Evolutionary conservation across 2,113 vertebrate genomes (phyloP).

Genomic region (Dipodomys merriami): DNA sequence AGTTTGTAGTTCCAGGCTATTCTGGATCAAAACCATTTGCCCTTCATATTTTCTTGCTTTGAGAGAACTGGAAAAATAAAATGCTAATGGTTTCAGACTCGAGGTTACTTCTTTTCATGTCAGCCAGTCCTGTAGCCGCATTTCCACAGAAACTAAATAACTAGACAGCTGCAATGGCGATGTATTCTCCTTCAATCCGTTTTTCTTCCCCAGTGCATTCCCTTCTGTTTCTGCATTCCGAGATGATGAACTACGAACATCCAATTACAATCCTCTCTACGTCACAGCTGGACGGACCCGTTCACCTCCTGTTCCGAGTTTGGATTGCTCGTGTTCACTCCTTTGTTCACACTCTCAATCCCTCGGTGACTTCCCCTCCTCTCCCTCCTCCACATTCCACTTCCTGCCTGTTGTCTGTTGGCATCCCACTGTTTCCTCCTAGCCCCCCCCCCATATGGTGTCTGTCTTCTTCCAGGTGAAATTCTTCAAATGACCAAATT

Average conservation of each 20-base stretch:
- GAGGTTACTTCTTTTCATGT: slow-evolving; percentile 11
- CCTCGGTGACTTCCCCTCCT: neutral
- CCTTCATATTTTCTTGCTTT: slow-evolving; percentile 43
- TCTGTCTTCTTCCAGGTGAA: neutral
- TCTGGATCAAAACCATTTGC: neutral
- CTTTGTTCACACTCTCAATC: neutral
- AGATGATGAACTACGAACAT: neutral
- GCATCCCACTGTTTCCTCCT: neutral
- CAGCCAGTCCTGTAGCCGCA: neutral
- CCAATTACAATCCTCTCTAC: neutral
- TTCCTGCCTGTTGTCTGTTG: neutral
- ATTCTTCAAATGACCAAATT: neutral
- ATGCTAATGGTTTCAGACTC: slow-evolving; percentile 10
- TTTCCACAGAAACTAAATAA: neutral
- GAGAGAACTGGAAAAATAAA: slow-evolving; percentile 4
- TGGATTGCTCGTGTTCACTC: neutral
- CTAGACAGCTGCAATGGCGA: neutral
- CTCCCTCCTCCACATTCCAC: neutral
- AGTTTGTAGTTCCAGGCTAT: slow-evolving; percentile 9
- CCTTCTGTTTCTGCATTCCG: neutral
- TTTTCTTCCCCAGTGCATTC: neutral
- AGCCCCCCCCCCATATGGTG: neutral
- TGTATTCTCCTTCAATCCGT: neutral
- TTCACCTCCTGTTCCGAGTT: neutral
- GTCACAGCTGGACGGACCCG: neutral